Evolutionary conservation across 2,888 invertebrate genomes (phyloP).

Genomic region (Xestia xanthographa): DNA sequence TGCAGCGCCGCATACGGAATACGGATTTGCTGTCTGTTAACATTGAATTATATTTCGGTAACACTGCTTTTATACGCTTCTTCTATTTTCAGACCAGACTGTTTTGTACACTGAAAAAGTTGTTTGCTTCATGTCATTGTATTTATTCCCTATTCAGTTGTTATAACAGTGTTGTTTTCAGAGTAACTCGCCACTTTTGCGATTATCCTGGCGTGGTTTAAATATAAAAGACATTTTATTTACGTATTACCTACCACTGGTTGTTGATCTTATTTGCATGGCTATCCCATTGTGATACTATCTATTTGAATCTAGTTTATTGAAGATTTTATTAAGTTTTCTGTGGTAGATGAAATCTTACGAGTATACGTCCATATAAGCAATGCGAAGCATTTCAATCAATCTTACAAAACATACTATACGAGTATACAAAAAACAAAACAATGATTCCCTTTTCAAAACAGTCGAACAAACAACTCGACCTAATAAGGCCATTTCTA

Average conservation of each 20-base stretch:
- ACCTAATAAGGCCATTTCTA: conserved; percentile 34
- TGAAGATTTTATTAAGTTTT: neutral
- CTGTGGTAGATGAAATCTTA: neutral
- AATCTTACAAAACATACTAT: neutral
- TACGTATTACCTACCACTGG: neutral
- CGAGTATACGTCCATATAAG: neutral
- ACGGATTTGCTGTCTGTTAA: conserved; percentile 73
- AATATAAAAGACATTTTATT: neutral
- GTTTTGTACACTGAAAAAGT: conserved; percentile 32
- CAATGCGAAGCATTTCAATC: neutral
- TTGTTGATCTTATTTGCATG: neutral
- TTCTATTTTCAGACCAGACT: conserved; percentile 60
- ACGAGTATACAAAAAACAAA: neutral
- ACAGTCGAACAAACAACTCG: neutral
- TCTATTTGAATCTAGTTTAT: neutral
- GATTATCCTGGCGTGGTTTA: neutral
- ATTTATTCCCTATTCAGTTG: neutral
- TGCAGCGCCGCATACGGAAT: conserved; percentile 59
- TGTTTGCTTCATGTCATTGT: conserved; percentile 39
- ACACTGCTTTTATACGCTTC: conserved; percentile 58
- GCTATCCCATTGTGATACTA: neutral
- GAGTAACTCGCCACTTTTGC: neutral
- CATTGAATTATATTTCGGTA: conserved; percentile 75
- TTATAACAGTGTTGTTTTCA: neutral
- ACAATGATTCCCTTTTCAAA: neutral